These are phyloP conservation scores for Pampusana beccarii DNA, from an alignment of 2,113 vertebrate genomes.

Conservation along the genomic window DNA sequence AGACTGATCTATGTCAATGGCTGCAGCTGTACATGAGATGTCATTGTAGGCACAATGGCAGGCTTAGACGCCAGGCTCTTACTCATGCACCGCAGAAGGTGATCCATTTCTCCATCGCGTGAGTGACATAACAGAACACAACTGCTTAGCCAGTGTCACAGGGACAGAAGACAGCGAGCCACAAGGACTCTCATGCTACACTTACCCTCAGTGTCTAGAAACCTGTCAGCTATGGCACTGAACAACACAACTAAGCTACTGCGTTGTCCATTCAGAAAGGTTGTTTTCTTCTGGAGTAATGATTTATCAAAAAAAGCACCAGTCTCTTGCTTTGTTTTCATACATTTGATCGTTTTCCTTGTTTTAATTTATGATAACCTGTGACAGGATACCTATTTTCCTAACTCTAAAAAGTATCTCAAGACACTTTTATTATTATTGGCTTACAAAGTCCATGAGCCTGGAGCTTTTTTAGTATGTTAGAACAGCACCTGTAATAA, in stretches of 20 bases:
- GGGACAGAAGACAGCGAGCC: not conserved
- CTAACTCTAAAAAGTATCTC: not conserved
- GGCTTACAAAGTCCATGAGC: not conserved
- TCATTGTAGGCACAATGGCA: not conserved
- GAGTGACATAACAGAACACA: not conserved
- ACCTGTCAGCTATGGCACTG: not conserved
- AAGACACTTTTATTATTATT: not conserved
- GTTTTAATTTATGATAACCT: not conserved
- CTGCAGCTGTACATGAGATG: constrained; percentile 19
- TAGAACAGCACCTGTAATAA: not conserved
- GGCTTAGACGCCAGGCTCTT: not conserved
- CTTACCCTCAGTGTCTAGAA: not conserved
- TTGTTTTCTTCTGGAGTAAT: not conserved
- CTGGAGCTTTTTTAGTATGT: not conserved
- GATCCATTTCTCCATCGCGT: not conserved
- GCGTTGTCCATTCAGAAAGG: not conserved
- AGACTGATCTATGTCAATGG: constrained; percentile 1
- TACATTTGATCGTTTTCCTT: not conserved
- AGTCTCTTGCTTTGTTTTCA: not conserved
- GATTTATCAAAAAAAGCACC: not conserved
- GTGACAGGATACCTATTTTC: not conserved
- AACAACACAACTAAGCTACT: not conserved
- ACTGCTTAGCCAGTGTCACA: not conserved
- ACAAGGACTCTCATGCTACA: not conserved
- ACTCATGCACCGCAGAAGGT: not conserved